Evolutionary conservation across 2,888 invertebrate species (phyloP).

Genomic region (Lycocerus yunnanus): DNA sequence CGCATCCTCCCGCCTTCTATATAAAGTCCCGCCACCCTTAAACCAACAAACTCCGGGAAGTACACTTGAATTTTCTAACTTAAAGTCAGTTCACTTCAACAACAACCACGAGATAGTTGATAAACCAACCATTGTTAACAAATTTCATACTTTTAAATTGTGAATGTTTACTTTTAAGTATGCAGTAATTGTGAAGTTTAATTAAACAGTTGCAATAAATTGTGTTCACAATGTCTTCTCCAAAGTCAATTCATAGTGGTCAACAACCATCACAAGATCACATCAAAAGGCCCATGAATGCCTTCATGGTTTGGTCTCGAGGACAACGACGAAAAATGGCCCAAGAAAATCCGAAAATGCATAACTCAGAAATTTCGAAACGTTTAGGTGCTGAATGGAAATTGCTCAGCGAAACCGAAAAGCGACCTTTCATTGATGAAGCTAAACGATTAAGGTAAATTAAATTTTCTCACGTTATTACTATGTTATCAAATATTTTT

Average conservation of each 20-base stretch:
- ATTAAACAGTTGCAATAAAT: neutral
- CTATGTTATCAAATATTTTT: neutral
- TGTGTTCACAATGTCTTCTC: slow-evolving; percentile 37
- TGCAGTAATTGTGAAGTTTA: neutral
- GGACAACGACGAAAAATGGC: slow-evolving; percentile 91
- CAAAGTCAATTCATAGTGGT: slow-evolving; percentile 43
- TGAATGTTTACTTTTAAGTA: neutral
- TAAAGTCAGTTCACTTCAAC: slow-evolving; percentile 39
- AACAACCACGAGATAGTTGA: slow-evolving; percentile 37
- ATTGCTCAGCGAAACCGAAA: slow-evolving; percentile 81
- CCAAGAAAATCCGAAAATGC: slow-evolving; percentile 93
- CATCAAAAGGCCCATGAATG: slow-evolving; percentile 81
- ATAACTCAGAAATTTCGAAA: slow-evolving; percentile 90
- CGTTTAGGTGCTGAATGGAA: slow-evolving; percentile 89
- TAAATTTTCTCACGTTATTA: neutral
- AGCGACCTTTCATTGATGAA: slow-evolving; percentile 88
- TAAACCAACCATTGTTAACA: slow-evolving; percentile 11
- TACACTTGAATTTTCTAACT: slow-evolving; percentile 31
- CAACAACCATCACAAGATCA: slow-evolving; percentile 62
- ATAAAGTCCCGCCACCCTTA: slow-evolving; percentile 31
- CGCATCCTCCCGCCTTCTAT: slow-evolving; percentile 32
- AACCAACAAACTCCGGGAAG: slow-evolving; percentile 37
- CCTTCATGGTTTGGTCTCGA: slow-evolving; percentile 89
- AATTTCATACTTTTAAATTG: slow-evolving; percentile 1
- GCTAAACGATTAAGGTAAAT: slow-evolving; percentile 83